Evolutionary conservation across 2,888 invertebrate genomes (phyloP).

Genomic region (Sisyra nigra): DNA sequence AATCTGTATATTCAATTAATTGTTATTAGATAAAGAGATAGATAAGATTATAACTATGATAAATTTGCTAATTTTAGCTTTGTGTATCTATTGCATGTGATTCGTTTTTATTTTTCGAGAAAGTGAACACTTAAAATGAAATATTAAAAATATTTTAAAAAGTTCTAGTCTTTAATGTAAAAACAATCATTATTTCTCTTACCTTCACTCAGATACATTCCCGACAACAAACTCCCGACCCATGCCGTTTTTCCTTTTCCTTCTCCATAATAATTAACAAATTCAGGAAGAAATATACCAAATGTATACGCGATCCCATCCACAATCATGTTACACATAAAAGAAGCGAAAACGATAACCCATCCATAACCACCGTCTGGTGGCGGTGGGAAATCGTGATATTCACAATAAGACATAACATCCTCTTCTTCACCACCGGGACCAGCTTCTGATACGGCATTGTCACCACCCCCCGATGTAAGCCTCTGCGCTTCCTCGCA

Average conservation of each 20-base stretch:
- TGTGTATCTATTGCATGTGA: too few species aligned
- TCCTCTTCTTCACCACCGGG: constrained; percentile 34
- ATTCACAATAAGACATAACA: constrained; percentile 40
- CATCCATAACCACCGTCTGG: constrained; percentile 87
- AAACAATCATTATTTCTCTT: too few species aligned
- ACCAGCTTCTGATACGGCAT: constrained; percentile 44
- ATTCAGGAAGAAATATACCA: constrained; percentile 75
- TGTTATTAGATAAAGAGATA: too few species aligned
- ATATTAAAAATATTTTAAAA: too few species aligned
- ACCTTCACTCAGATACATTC: constrained; percentile 90
- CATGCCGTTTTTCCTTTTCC: constrained; percentile 81
- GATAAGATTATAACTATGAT: too few species aligned
- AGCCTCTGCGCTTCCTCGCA: constrained; percentile 70
- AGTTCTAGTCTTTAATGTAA: too few species aligned
- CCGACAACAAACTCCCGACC: constrained; percentile 89
- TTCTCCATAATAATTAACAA: constrained; percentile 66
- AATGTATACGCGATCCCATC: constrained; percentile 99
- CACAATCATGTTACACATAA: constrained; percentile 95
- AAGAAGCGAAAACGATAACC: constrained; percentile 91
- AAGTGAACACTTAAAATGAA: too few species aligned
- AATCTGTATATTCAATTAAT: too few species aligned
- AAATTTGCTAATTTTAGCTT: too few species aligned
- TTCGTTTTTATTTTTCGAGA: too few species aligned
- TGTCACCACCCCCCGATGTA: constrained; percentile 47
- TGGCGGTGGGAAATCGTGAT: constrained; percentile 67